Percentiles rank a stretch among this genome's conserved stretches.
These are phyloP conservation scores for Rhinichthys osculus DNA, from an alignment of 2,797 vertebrate species.

Conservation along the genomic window DNA sequence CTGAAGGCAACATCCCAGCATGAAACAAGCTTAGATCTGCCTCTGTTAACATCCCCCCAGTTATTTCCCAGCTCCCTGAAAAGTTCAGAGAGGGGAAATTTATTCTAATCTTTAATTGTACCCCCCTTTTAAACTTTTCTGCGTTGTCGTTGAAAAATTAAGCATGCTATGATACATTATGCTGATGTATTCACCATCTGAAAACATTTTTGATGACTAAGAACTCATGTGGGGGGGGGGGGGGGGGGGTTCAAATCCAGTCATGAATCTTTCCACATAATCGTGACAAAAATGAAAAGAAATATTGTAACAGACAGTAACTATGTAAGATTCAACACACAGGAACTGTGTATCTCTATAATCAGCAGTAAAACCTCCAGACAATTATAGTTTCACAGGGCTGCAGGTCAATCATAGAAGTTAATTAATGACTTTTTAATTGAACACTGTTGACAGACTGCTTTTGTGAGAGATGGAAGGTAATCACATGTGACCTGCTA, in stretches of 20 bases:
- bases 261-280: conserved; percentile 39
- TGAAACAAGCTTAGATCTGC: conserved; percentile 5
- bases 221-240: conserved; percentile 4
- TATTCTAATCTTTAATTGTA: conserved; percentile 34
- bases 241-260: background rate
- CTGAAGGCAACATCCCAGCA: conserved; percentile 17
- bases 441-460: conserved; percentile 42
- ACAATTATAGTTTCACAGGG: conserved; percentile 10
- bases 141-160: conserved; percentile 29
- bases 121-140: conserved; percentile 22
- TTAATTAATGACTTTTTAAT: conserved; percentile 44
- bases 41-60: background rate
- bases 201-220: conserved; percentile 40
- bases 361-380: conserved; percentile 1
- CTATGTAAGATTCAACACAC: background rate
- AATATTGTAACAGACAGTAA: background rate
- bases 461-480: conserved; percentile 30
- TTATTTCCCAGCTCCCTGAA: background rate
- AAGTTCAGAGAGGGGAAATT: conserved; percentile 15
- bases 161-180: conserved; percentile 40
- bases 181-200: conserved; percentile 43
- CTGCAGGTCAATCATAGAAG: conserved; percentile 17
- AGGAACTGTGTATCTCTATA: conserved; percentile 9
- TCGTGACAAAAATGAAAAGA: conserved; percentile 20
- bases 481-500: conserved; percentile 25